phyloP scores from a whole-genome alignment of 2,888 invertebrate genomes.

The Dysmachus trigonus region DNA sequence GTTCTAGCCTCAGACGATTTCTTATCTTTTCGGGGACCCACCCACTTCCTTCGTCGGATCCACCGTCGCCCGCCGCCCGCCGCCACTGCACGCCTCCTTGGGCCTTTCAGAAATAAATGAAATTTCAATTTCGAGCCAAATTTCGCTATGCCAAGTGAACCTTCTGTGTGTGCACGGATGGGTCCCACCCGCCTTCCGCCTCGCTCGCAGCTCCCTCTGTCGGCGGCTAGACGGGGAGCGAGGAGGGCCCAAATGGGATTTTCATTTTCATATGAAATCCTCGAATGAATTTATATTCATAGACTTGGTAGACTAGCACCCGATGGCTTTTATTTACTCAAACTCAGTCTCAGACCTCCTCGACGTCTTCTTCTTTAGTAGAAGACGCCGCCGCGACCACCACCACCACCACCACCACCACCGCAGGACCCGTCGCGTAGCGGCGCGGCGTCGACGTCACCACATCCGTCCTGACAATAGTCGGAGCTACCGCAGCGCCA shows the following conservation, averaged over 20 bases:
- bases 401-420: neutral
- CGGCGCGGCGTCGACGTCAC: neutral
- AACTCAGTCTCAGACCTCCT: neutral
- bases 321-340: neutral
- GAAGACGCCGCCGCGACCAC: neutral
- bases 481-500: neutral
- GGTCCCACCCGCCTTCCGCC: neutral
- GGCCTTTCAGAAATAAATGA: slow-evolving; percentile 9
- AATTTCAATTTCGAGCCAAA: slow-evolving; percentile 28
- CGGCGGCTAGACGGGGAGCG: neutral
- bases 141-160: slow-evolving; percentile 16
- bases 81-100: neutral
- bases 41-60: neutral
- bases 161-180: neutral
- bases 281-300: neutral
- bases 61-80: too few relatives aligned
- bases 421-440: neutral
- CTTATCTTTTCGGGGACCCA: neutral
- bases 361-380: neutral
- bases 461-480: neutral
- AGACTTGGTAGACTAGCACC: neutral
- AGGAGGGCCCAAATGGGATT: neutral
- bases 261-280: neutral
- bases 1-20: neutral
- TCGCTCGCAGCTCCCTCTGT: neutral